These are phyloP conservation scores for Laticauda colubrina DNA, from an alignment of 2,113 vertebrate species.

Conservation along the genomic window DNA sequence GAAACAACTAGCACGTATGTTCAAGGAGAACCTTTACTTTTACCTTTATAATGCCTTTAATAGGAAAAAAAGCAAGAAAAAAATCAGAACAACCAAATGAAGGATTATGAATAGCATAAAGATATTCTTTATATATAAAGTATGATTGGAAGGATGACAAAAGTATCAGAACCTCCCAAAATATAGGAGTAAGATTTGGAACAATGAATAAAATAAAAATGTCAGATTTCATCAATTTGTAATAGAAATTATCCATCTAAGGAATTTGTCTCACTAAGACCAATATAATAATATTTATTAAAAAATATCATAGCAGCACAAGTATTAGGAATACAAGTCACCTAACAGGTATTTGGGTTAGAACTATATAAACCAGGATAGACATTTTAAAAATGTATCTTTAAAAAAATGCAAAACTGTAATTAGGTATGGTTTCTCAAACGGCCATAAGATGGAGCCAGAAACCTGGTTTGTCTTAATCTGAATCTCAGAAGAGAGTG, in stretches of 20 bases:
- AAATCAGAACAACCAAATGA: neutral
- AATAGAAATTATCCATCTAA: neutral
- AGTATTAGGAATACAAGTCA: no score
- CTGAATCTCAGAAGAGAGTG: no score
- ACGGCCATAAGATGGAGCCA: no score
- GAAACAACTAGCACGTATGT: no score
- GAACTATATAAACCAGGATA: no score
- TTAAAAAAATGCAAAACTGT: no score
- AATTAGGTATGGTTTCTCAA: no score
- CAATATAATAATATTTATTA: neutral
- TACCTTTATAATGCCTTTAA: no score
- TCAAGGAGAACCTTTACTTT: no score
- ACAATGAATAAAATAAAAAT: neutral
- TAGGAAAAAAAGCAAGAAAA: neutral
- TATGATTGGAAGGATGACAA: neutral
- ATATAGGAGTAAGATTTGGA: neutral
- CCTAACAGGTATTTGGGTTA: no score
- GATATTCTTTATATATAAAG: neutral
- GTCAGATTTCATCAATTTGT: neutral
- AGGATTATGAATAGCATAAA: neutral
- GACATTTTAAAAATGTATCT: no score
- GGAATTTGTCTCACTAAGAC: neutral
- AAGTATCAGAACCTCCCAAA: neutral
- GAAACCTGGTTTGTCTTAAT: no score
- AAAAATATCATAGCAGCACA: neutral